Conservation (phyloP, 2,113 vertebrate genomes). For the Isichthys henryi region DNA sequence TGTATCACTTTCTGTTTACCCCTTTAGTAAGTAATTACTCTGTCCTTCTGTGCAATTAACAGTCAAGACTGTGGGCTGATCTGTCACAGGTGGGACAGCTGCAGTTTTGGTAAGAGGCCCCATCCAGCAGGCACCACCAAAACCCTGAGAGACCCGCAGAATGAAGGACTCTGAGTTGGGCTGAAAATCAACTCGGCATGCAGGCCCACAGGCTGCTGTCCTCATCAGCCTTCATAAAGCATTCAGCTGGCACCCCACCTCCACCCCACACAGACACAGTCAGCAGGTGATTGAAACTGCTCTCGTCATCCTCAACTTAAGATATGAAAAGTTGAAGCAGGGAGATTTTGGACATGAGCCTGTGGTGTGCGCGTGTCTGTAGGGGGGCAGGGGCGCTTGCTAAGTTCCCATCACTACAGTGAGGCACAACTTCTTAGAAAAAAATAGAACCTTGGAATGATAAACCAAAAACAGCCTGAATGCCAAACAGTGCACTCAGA, state of each 20-base stretch:
- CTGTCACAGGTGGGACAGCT: not conserved
- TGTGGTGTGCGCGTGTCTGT: not conserved
- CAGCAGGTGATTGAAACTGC: not conserved
- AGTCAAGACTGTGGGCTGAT: not conserved
- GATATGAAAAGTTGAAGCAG: not conserved
- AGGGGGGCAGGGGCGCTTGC: not conserved
- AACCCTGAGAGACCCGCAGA: not conserved
- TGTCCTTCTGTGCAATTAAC: not conserved
- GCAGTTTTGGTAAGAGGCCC: not conserved
- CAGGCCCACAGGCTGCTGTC: not conserved
- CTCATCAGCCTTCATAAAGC: not conserved
- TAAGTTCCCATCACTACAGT: not conserved
- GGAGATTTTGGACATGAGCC: not conserved
- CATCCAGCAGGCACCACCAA: not conserved
- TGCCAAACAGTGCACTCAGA: not conserved
- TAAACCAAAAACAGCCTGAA: not conserved
- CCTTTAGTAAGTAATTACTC: not conserved
- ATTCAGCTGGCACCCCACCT: not conserved
- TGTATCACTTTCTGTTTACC: not conserved
- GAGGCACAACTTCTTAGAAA: not conserved
- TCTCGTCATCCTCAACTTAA: not conserved
- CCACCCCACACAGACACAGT: not conserved
- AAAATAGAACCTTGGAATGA: not conserved
- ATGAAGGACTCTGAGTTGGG: not conserved
- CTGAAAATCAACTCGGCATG: not conserved